Evolutionary conservation across 2,888 invertebrate species (phyloP).

Genomic region (Drosophila pegasa): DNA sequence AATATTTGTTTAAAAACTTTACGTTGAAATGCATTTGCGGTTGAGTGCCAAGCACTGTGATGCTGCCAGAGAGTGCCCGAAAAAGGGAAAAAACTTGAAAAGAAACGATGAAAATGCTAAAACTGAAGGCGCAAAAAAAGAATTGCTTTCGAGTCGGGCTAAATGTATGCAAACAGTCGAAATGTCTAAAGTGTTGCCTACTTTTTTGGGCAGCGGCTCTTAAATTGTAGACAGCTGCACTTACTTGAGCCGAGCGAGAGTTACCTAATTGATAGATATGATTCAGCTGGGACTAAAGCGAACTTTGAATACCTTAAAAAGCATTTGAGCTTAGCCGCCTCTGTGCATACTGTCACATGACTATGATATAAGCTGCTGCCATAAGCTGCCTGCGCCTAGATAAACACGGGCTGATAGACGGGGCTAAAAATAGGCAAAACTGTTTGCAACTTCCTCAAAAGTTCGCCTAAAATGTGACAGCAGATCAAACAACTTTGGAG

Average conservation of each 20-base stretch:
- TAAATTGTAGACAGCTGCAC: background rate
- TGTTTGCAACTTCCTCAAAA: conserved; percentile 36
- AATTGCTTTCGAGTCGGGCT: conserved; percentile 66
- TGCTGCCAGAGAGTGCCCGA: conserved; percentile 55
- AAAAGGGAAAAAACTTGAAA: conserved; percentile 24
- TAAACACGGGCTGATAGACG: conserved; percentile 35
- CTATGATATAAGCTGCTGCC: conserved; percentile 27
- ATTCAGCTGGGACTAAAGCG: background rate
- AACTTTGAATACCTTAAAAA: background rate
- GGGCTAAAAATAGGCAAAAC: conserved; percentile 29
- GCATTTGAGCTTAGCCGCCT: background rate
- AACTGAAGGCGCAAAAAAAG: conserved; percentile 52
- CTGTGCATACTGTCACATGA: background rate
- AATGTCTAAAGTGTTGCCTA: conserved; percentile 48
- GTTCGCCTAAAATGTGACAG: conserved; percentile 35
- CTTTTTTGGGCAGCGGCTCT: conserved; percentile 13
- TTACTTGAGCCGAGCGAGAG: background rate
- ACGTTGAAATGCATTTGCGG: conserved; percentile 81
- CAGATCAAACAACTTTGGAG: conserved; percentile 55
- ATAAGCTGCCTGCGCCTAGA: conserved; percentile 16
- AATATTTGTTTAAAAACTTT: conserved; percentile 82
- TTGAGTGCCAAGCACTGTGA: conserved; percentile 76
- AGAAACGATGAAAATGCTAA: conserved; percentile 40
- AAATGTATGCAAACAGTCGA: conserved; percentile 61
- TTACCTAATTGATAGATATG: background rate